Conservation (phyloP, 2,113 vertebrate species). For the Paedocypris sp. region DNA sequence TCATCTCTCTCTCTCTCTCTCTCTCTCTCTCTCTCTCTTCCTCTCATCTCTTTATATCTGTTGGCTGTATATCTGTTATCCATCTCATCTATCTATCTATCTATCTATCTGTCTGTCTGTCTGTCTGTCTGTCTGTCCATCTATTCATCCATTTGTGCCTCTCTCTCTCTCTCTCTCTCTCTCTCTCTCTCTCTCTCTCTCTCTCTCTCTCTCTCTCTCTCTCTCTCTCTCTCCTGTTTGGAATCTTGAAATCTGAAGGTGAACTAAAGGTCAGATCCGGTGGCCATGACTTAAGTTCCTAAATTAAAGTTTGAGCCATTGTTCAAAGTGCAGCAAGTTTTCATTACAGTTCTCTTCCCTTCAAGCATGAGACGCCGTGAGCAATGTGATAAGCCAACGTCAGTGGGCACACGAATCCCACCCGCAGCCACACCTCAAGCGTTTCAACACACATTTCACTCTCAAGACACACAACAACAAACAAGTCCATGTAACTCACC, state of each 20-base stretch:
- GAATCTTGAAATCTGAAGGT: not conserved
- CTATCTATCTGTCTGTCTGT: too few species aligned
- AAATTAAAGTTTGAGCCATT: not conserved
- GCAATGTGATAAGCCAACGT: not conserved
- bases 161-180: too few species aligned
- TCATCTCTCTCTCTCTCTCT: too few species aligned
- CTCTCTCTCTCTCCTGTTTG: too few species aligned
- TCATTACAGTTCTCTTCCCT: conserved; percentile 6
- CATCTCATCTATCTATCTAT: too few species aligned
- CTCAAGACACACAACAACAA: not conserved
- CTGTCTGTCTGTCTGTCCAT: too few species aligned
- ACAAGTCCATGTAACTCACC: not conserved
- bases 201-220: too few species aligned
- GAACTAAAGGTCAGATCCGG: not conserved
- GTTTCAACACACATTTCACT: not conserved
- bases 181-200: too few species aligned
- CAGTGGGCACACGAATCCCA: not conserved
- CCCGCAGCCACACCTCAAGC: not conserved
- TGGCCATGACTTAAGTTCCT: not conserved
- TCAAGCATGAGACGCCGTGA: conserved; percentile 19
- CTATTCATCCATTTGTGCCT: too few species aligned
- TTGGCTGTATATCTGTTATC: too few species aligned
- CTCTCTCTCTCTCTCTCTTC: too few species aligned
- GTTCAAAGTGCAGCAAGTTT: conserved; percentile 7
- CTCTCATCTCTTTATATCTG: too few species aligned